Conservation (phyloP, 2,113 vertebrate species). For the Alces alces region DNA sequence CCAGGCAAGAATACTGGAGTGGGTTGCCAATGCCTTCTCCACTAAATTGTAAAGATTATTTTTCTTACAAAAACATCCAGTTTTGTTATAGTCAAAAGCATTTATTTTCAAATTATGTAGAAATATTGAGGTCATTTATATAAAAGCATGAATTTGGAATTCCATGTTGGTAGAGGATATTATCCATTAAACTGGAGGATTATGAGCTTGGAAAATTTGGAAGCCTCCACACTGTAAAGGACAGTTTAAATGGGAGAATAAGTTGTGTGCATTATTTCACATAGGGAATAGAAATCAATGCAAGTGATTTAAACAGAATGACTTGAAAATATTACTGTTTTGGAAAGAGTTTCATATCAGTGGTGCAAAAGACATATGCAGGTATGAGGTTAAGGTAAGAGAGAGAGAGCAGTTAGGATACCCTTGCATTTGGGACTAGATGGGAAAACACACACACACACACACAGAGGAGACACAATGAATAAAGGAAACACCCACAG, state of each 20-base stretch:
- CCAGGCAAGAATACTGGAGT: too few relatives aligned
- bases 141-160: neutral
- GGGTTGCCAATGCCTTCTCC: neutral
- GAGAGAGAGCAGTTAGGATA: neutral
- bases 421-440: neutral
- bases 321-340: neutral
- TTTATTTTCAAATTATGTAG: neutral
- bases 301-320: neutral
- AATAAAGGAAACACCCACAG: neutral
- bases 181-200: neutral
- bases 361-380: neutral
- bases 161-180: neutral
- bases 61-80: neutral
- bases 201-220: neutral
- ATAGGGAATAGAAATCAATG: neutral
- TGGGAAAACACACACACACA: fast-evolving
- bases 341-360: neutral
- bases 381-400: neutral
- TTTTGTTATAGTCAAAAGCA: neutral
- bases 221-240: neutral
- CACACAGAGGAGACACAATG: neutral
- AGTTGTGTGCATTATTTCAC: neutral
- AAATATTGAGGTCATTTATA: neutral
- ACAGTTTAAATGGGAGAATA: neutral
- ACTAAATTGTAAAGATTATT: neutral